Conservation (phyloP, 2,888 invertebrate species). For the Corythucha ciliata region DNA sequence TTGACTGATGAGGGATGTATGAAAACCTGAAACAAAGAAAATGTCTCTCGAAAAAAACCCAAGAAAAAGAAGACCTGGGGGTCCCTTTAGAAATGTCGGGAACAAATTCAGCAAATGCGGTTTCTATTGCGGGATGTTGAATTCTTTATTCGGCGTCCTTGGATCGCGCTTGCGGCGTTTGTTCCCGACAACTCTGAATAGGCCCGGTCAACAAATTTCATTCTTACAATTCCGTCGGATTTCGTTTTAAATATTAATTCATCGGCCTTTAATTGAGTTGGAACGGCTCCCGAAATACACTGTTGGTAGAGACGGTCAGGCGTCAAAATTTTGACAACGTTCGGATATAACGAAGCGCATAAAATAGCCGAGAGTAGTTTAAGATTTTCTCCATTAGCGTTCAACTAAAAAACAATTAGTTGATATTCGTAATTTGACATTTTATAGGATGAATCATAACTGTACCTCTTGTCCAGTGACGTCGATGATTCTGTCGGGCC, state of each 20-base stretch:
- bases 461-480: conserved; percentile 58
- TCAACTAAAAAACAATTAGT: conserved; percentile 52
- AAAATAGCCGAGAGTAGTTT: conserved; percentile 71
- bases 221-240: conserved; percentile 56
- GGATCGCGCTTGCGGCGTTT: too few species aligned
- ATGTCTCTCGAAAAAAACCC: neutral
- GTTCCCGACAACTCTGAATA: too few species aligned
- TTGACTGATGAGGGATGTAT: conserved; percentile 72
- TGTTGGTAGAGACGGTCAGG: conserved; percentile 64
- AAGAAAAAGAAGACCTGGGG: neutral
- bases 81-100: too few species aligned
- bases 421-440: too few species aligned
- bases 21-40: conserved; percentile 40
- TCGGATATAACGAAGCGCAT: conserved; percentile 87
- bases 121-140: too few species aligned
- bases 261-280: conserved; percentile 57
- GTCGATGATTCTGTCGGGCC: conserved; percentile 54
- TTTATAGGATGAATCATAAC: too few species aligned
- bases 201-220: too few species aligned
- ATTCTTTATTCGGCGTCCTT: too few species aligned
- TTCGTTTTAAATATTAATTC: conserved; percentile 67
- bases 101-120: too few species aligned
- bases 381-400: conserved; percentile 63
- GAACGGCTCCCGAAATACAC: conserved; percentile 64
- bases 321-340: conserved; percentile 73